Base-by-base conservation (phyloP, 2,888 invertebrate species). In the Augiades crinisus region DNA sequence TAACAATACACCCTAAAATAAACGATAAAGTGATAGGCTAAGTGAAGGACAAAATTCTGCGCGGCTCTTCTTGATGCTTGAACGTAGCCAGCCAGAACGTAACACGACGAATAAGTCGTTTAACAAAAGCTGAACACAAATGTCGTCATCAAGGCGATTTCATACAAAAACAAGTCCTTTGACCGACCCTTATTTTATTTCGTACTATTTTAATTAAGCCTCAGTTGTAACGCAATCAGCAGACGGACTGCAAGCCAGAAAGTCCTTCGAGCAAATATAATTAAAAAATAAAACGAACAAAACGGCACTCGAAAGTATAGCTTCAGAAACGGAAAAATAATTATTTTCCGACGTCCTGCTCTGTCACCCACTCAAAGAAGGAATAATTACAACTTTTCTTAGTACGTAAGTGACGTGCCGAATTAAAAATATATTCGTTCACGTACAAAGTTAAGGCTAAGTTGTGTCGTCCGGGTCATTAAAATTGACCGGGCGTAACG, bases 401-500 rank as follows among this genome's bases (percentile, higher is more conserved):
- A 50, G 49, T 50, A 51, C 46, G 33, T 49, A 61, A 52, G 51
- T 54, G 44, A 47, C 38, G 40, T 43, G 53, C 49, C 53, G 61
- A 67, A 72, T 81, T 73, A 73, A 76, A 79, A 74, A 80, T 76
- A 65, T 65, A 78, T 62, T 54, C 53, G 62, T 67, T 65, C 69
- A 69, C 62, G 55, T 59, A 69, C 67, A 68, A 71, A 75, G 75
- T 74, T 71, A 75, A 75, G 75, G 62, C 62, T 59, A 17, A 8
- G 19, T 16, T 33, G 61, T 57, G 58, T 68, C 72, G 74, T 72
- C 70, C 65, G 65, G 61, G 59, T 67, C 74, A 78, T 82, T 81
- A 81, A 82, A 75, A 81, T 81, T 81, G 72, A 81, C 69, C 66
- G 58, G 59, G 59, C 61, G 59, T 53, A 54, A 56, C 56, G 49